These are phyloP conservation scores for Labeo rohita DNA, from an alignment of 2,113 vertebrate genomes.

Conservation along the genomic window DNA sequence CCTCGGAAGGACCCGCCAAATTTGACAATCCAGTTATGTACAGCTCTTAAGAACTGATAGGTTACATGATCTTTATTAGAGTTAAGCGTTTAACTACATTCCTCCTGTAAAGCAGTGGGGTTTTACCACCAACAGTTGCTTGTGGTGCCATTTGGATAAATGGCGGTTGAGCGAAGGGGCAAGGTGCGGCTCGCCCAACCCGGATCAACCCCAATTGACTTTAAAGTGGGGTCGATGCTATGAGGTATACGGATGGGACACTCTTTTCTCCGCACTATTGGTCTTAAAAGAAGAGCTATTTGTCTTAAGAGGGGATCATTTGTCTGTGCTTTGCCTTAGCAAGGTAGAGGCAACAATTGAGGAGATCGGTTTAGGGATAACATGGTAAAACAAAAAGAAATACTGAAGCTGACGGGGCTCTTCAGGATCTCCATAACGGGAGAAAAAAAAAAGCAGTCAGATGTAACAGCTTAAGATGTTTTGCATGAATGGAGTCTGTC, in stretches of 20 bases:
- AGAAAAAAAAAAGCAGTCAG: not conserved
- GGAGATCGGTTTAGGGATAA: not conserved
- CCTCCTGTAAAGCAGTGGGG: not conserved
- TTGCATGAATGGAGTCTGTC: not conserved
- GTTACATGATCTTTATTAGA: not conserved
- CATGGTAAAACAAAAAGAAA: not conserved
- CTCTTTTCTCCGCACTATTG: not conserved
- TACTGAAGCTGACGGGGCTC: not conserved
- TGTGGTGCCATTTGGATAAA: slow-evolving; percentile 13
- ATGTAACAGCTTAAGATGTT: not conserved
- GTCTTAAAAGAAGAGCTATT: slow-evolving; percentile 1
- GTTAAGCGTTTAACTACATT: not conserved
- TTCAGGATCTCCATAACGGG: not conserved
- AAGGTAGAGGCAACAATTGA: slow-evolving; percentile 3
- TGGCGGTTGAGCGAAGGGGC: not conserved
- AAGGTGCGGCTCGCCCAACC: not conserved
- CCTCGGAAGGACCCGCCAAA: not conserved
- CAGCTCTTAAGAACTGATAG: not conserved
- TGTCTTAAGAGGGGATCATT: not conserved
- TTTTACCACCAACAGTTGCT: not conserved
- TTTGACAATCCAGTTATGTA: not conserved
- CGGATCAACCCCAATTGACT: not conserved
- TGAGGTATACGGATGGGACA: slow-evolving; percentile 27
- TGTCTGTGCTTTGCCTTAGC: not conserved
- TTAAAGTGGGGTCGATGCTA: not conserved